A percentile compares a stretch with the other conserved stretches of the same genome.
Evolutionary conservation across 2,113 vertebrate species (phyloP).

Genomic region (Catharus fuscescens): DNA sequence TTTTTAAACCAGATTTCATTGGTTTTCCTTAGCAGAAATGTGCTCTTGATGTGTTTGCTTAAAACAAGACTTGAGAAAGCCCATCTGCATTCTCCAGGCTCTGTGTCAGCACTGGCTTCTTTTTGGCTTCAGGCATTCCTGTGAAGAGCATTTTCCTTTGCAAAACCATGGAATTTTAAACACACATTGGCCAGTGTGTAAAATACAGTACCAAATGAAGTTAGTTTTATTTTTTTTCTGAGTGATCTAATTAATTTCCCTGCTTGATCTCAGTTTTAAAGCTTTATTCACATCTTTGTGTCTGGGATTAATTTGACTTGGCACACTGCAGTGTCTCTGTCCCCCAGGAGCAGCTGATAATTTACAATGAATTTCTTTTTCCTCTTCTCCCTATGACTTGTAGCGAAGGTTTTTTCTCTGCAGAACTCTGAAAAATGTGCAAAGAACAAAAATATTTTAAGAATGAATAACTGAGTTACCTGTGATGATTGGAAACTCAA

Average conservation of each 20-base stretch:
- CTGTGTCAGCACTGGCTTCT: background rate
- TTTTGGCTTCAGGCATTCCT: background rate
- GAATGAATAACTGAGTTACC: background rate
- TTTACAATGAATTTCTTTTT: conserved; percentile 43
- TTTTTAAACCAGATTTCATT: background rate
- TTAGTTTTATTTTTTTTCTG: background rate
- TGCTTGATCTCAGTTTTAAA: background rate
- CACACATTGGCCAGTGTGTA: background rate
- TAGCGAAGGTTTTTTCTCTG: background rate
- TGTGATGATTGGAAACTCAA: background rate
- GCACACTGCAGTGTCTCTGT: conserved; percentile 28
- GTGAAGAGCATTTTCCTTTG: background rate
- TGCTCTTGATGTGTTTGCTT: background rate
- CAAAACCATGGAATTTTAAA: background rate
- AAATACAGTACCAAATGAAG: background rate
- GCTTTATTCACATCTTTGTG: conserved; percentile 45
- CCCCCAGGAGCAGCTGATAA: conserved; percentile 57
- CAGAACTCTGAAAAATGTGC: background rate
- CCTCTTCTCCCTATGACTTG: background rate
- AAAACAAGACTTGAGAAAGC: background rate
- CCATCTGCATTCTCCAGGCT: background rate
- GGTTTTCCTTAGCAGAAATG: background rate
- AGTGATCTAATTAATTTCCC: conserved; percentile 45
- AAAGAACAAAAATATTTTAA: background rate
- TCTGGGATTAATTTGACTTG: conserved; percentile 61